Evolutionary conservation across 2,888 invertebrate genomes (phyloP), one percentile per base, ranked within the genome.

Genomic region (Drosophila mercatorum): DNA sequence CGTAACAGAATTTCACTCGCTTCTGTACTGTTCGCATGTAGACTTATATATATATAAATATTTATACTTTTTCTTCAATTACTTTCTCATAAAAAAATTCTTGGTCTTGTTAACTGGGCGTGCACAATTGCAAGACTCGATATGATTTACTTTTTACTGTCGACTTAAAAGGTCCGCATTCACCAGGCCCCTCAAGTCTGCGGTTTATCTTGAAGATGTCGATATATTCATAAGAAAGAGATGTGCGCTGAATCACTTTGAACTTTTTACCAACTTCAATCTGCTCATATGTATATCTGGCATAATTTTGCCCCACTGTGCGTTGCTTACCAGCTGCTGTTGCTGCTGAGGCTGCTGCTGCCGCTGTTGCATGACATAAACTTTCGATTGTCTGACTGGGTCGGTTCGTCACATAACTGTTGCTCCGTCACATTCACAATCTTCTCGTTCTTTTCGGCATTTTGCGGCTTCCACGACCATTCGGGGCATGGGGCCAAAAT

Each of bases 321-420:
- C 59, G 43, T 36, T 40, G 55, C 46, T 44, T 51, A 26, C 11
- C 41, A 43, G 55, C 55, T 31, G 55, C 41, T 38, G 58, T 44
- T 68, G 72, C 40, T 66, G 17, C 22, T 22, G 22, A 22, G 22
- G 73, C 36, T 43, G 56, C 28, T 64, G 66, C 34, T 56, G 61
- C 34, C 67, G 74, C 40, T 75, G 77, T 69, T 75, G 82, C 76
- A 87, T 83, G 88, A 84, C 85, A 88, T 89, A 89, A 89, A 89
- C 89, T 89, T 89, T 89, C 89, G 89, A 89, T 89, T 89, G 89
- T 90, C 88, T 83, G 88, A 66, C 81, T 75, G 65, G 72, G 69
- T 75, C 68, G 71, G 71, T 70, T 67, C 77, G 75, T 77, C 77
- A 77, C 80, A 77, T 77, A 77, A 77, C 78, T 64, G 81, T 81